A percentile compares a stretch with the other conserved stretches of the same genome.
These are phyloP conservation scores for Phengaris arion DNA, from an alignment of 2,888 invertebrate genomes.

Conservation along the genomic window DNA sequence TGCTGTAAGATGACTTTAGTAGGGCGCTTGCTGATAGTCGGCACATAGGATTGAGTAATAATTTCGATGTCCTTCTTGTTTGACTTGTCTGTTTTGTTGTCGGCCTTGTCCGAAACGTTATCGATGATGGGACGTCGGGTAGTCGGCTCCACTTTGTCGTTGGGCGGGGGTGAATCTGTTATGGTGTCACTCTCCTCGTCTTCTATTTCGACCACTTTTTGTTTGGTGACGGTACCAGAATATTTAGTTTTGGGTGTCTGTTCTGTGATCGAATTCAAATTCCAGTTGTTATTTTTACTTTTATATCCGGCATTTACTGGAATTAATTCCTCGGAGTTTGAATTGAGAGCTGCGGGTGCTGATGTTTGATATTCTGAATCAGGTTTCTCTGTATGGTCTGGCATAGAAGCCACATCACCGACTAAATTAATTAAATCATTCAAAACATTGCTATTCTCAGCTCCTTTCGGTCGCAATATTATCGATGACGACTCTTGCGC, in stretches of 20 bases:
- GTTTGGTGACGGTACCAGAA: conserved; percentile 49
- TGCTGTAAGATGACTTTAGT: conserved; percentile 64
- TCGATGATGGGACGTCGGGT: conserved; percentile 68
- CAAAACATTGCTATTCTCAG: conserved; percentile 55
- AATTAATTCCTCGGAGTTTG: conserved; percentile 69
- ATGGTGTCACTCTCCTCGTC: conserved; percentile 61
- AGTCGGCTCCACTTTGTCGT: conserved; percentile 67
- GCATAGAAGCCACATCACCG: conserved; percentile 70
- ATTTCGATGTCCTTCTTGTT: conserved; percentile 66
- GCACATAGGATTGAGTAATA: conserved; percentile 66
- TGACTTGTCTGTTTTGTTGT: conserved; percentile 50
- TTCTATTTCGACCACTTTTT: conserved; percentile 64
- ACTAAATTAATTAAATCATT: conserved; percentile 68
- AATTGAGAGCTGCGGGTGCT: conserved; percentile 49
- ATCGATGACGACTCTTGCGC: conserved; percentile 56
- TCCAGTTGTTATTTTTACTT: conserved; percentile 70
- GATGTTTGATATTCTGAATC: conserved; percentile 40
- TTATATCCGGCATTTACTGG: conserved; percentile 70
- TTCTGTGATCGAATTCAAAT: conserved; percentile 70
- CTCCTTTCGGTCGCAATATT: conserved; percentile 50
- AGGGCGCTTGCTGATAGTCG: conserved; percentile 61
- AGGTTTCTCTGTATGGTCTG: conserved; percentile 58
- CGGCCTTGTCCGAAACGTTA: conserved; percentile 58
- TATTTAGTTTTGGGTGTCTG: conserved; percentile 61
- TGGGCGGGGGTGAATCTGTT: conserved; percentile 64